A percentile compares a stretch with the other conserved stretches of the same genome.
Evolutionary conservation across 2,797 vertebrate genomes (phyloP).

Genomic region (Carduelis carduelis): DNA sequence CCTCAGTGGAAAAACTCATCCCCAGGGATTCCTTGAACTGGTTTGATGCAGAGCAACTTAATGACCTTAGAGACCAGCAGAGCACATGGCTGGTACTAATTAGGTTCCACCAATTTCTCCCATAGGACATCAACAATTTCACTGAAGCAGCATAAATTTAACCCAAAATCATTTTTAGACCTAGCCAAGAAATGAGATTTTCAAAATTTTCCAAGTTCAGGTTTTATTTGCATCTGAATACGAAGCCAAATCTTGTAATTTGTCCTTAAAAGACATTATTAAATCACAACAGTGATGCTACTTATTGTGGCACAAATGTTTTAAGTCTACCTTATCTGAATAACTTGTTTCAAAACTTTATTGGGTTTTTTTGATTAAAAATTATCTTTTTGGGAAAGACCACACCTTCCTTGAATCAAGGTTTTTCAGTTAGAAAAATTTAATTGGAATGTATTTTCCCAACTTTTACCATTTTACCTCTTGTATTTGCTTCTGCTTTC

Average conservation of each 20-base stretch:
- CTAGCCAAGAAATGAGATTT: background rate
- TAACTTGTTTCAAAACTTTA: background rate
- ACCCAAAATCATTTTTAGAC: background rate
- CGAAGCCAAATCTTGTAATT: background rate
- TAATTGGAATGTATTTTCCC: background rate
- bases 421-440: background rate
- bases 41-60: background rate
- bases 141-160: background rate
- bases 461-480: background rate
- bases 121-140: background rate
- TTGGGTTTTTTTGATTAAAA: background rate
- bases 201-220: background rate
- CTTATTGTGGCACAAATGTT: background rate
- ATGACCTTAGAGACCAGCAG: background rate
- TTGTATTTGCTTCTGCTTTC: background rate
- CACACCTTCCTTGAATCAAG: background rate
- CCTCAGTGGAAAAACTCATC: background rate
- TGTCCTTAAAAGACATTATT: background rate
- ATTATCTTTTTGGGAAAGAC: background rate
- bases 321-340: background rate
- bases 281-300: background rate
- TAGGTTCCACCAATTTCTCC: background rate
- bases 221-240: background rate
- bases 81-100: background rate
- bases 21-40: background rate